A percentile compares a stretch with the other conserved stretches of the same genome.
Evolutionary conservation across 1,140 invertebrate species (phyloP).

Genomic region (Mercenaria mercenaria): DNA sequence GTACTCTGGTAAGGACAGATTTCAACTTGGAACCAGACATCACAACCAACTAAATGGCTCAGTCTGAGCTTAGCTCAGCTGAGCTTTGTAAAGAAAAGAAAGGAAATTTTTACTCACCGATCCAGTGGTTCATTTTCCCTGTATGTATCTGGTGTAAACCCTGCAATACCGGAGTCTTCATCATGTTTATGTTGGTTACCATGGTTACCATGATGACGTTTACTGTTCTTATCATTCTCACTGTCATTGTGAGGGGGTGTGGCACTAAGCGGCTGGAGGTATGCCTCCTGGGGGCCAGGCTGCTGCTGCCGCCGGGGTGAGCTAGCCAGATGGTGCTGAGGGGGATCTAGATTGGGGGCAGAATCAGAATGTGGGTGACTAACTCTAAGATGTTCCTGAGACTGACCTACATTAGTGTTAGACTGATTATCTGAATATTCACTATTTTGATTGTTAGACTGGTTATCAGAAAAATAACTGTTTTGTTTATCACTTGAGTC

Average conservation of each 20-base stretch:
- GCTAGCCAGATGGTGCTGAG: constrained; percentile 53
- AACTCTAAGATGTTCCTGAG: constrained; percentile 42
- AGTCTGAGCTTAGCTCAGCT: background rate
- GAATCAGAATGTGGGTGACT: constrained; percentile 57
- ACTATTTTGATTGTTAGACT: constrained; percentile 16
- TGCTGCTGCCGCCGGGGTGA: constrained; percentile 45
- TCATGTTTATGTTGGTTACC: constrained; percentile 64
- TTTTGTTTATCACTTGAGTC: constrained; percentile 12
- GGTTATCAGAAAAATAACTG: background rate
- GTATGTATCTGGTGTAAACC: constrained; percentile 63
- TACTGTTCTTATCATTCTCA: constrained; percentile 43
- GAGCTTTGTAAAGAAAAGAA: background rate
- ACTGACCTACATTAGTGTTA: background rate
- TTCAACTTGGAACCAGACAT: too few species aligned
- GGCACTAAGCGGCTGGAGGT: constrained; percentile 64
- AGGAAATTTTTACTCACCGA: constrained; percentile 50
- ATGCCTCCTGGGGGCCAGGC: constrained; percentile 38
- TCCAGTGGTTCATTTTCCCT: constrained; percentile 64
- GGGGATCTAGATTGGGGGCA: constrained; percentile 63
- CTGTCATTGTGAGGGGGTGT: constrained; percentile 58
- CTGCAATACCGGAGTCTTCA: constrained; percentile 69
- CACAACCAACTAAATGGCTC: too few species aligned
- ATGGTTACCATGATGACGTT: constrained; percentile 32
- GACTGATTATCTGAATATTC: constrained; percentile 13
- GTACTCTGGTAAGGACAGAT: too few species aligned